Percentiles rank a stretch among this genome's conserved stretches.
These are phyloP conservation scores for Mesorhabditis belari DNA, from an alignment of 2,888 invertebrate species.

Conservation along the genomic window DNA sequence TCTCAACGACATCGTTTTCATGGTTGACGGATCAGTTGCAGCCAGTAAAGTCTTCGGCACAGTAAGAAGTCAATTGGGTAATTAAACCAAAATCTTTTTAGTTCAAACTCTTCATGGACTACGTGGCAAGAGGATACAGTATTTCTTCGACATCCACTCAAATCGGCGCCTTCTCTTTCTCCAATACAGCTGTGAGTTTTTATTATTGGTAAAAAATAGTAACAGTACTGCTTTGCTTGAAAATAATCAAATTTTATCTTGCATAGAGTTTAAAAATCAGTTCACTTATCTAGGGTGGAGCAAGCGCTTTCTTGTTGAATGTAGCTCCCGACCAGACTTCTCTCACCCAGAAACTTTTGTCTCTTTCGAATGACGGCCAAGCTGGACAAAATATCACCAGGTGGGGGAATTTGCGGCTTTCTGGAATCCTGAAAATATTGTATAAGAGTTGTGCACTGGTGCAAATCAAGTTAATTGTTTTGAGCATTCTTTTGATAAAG, in stretches of 20 bases:
- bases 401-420: conserved; percentile 4
- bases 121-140: conserved; percentile 11
- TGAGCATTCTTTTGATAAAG: too few relatives aligned
- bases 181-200: neutral
- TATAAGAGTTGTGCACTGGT: too few relatives aligned
- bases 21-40: conserved; percentile 31
- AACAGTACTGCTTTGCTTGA: neutral
- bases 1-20: conserved; percentile 31
- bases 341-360: conserved; percentile 9
- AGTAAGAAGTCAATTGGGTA: neutral
- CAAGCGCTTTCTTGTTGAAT: conserved; percentile 12
- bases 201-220: neutral
- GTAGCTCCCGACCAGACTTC: conserved; percentile 15
- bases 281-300: neutral
- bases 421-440: neutral
- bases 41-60: conserved; percentile 9
- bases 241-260: neutral
- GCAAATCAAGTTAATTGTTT: too few relatives aligned
- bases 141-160: conserved; percentile 8
- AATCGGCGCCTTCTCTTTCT: conserved; percentile 1
- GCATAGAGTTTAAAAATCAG: neutral
- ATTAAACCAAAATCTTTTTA: conserved; percentile 3
- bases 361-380: conserved; percentile 11
- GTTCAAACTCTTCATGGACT: conserved; percentile 15
- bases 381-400: conserved; percentile 22